Base-by-base conservation (phyloP, 2,113 vertebrate species). In the Lampris megalopsis region DNA sequence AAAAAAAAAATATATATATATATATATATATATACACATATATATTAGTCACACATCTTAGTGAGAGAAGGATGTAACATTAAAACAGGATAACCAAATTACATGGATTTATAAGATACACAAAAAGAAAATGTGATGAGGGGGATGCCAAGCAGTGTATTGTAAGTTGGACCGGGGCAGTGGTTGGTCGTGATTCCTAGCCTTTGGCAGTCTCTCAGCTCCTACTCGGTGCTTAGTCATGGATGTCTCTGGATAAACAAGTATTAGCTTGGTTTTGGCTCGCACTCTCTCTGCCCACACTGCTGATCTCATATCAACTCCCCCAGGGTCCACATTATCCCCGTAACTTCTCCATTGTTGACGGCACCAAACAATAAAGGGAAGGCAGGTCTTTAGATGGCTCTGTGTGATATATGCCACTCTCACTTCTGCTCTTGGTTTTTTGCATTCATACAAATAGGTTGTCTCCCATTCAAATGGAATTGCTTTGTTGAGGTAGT, bases 211-310 rank as follows among this genome's bases (percentile, higher is more conserved):
- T 65, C 74, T 75, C 69, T 67, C 35, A 1, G 58, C 82, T 86
- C 87, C 72, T 54, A 67, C 79, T 86, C 61, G 53, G 53, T 60
- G 76, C 71, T 88, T 81, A 87, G 71, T 89, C 87, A 90, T 79
- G 75, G 59, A 63, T 84, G 75, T 85, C 57, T 84, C 37, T 79
- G 54, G 47, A 62, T 70, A 52, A 54, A 73, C 78, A 58, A 72
- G 81, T 76, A 79, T 76, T 82, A 69, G 80, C 85, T 79, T 81
- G 65, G 63, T 71, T 63, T 45, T 48, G 40, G 36, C 68, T 59
- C 54, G 54, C 40, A 8, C 43, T 59, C 70, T 40, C 47, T 81
- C 56, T 79, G 84, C 80, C 74, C 53, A 75, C 85, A 41, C 52
- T 43, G 61, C 88, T 76, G 53, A 84, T 61, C 64, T 73, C n/a